Conservation (phyloP, 2,113 vertebrate genomes). For the Camelus bactrianus region DNA sequence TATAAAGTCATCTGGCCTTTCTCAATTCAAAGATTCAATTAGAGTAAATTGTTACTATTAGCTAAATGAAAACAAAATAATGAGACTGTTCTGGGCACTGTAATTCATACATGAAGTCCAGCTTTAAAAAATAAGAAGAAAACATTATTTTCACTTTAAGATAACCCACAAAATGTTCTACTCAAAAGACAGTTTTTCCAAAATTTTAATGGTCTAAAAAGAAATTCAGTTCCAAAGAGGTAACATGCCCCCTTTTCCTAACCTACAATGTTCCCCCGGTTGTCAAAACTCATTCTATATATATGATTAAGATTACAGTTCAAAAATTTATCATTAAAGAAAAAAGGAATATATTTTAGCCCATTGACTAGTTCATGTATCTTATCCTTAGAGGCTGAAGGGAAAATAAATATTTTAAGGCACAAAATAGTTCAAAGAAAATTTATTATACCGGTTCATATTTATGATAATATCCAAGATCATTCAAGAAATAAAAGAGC, state of each 20-base stretch:
- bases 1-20: constrained; percentile 73
- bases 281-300: not conserved
- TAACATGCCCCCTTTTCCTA: not conserved
- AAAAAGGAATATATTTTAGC: not conserved
- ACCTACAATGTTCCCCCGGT: not conserved
- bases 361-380: not conserved
- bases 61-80: constrained; percentile 77
- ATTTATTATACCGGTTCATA: not conserved
- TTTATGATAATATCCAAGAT: constrained; percentile 3
- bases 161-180: not conserved
- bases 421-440: constrained; percentile 20
- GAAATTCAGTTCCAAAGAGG: not conserved
- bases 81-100: constrained; percentile 53
- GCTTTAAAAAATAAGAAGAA: constrained; percentile 59
- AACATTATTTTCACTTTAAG: not conserved
- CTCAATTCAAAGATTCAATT: constrained; percentile 81
- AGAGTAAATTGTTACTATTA: constrained; percentile 80
- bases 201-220: constrained; percentile 24
- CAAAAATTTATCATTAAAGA: not conserved
- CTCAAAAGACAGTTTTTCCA: not conserved
- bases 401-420: constrained; percentile 46
- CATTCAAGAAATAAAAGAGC: constrained; percentile 26
- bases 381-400: constrained; percentile 44
- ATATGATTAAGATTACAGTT: not conserved
- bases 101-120: constrained; percentile 68